phyloP scores from a whole-genome alignment of 2,888 invertebrate genomes.

The Acanthopleura granulata region DNA sequence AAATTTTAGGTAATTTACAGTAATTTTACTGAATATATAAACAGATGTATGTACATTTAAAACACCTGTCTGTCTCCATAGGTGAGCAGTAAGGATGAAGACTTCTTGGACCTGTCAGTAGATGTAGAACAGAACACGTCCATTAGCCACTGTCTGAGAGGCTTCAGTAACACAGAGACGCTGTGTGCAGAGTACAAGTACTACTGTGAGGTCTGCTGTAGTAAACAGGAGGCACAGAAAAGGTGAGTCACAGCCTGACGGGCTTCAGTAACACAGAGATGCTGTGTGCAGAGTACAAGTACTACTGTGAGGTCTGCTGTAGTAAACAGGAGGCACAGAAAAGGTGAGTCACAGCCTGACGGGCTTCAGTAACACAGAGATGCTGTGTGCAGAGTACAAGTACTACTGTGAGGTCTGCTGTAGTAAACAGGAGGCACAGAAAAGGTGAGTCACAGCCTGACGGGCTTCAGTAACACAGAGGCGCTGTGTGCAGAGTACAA shows the following conservation, averaged over 20 bases:
- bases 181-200: constrained; percentile 99
- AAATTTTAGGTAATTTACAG: no score
- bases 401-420: constrained; percentile 99
- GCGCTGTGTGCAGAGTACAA: constrained; percentile 99
- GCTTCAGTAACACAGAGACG: constrained; percentile 98
- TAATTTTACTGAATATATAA: no score
- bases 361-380: constrained; percentile 98
- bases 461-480: constrained; percentile 98
- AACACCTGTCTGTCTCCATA: constrained; percentile 46
- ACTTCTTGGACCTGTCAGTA: constrained; percentile 98
- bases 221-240: constrained; percentile 97
- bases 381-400: constrained; percentile 98
- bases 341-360: constrained; percentile 90
- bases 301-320: constrained; percentile 99
- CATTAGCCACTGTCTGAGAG: constrained; percentile 96
- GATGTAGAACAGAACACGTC: constrained; percentile 99
- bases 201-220: constrained; percentile 99
- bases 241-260: constrained; percentile 90
- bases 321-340: constrained; percentile 98
- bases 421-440: constrained; percentile 98
- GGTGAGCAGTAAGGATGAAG: constrained; percentile 97
- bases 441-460: constrained; percentile 88
- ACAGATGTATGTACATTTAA: background rate
- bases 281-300: constrained; percentile 98
- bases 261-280: constrained; percentile 99